Percentiles rank a stretch among this genome's conserved stretches.
phyloP scores from a whole-genome alignment of 2,888 invertebrate genomes.

The Mimumesa dahlbomi region DNA sequence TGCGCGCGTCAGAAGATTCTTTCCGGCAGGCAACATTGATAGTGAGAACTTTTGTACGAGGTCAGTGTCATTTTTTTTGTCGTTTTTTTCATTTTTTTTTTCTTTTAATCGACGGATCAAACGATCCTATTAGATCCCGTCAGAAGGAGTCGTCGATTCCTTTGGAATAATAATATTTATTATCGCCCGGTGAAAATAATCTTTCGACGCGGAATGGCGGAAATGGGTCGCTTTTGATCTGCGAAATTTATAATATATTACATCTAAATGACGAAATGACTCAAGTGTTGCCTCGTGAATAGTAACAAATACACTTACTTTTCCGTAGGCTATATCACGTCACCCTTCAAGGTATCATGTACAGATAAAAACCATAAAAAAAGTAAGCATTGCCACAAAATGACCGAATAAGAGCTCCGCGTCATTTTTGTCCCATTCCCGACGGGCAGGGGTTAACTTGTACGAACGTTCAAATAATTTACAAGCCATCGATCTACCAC shows the following conservation, averaged over 20 bases:
- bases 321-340: conserved; percentile 26
- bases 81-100: background rate
- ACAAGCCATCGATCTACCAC: conserved; percentile 82
- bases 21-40: conserved; percentile 19
- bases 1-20: conserved; percentile 35
- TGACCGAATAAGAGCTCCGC: conserved; percentile 36
- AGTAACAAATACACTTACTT: conserved; percentile 26
- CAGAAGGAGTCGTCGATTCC: conserved; percentile 9
- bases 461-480: conserved; percentile 70
- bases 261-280: conserved; percentile 41
- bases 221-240: conserved; percentile 50
- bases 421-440: conserved; percentile 45
- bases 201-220: conserved; percentile 40
- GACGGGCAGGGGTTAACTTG: conserved; percentile 59
- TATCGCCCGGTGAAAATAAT: conserved; percentile 33
- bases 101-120: conserved; percentile 5
- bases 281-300: conserved; percentile 16
- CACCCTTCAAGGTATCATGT: conserved; percentile 32
- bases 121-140: conserved; percentile 2
- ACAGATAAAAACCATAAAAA: conserved; percentile 42
- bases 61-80: conserved; percentile 1
- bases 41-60: conserved; percentile 3
- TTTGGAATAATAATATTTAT: too few species aligned
- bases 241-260: too few species aligned
- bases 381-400: conserved; percentile 35